Percentiles rank a stretch among this genome's conserved stretches.
Evolutionary conservation across 2,888 invertebrate genomes (phyloP).

Genomic region (Ophioninae sp.): DNA sequence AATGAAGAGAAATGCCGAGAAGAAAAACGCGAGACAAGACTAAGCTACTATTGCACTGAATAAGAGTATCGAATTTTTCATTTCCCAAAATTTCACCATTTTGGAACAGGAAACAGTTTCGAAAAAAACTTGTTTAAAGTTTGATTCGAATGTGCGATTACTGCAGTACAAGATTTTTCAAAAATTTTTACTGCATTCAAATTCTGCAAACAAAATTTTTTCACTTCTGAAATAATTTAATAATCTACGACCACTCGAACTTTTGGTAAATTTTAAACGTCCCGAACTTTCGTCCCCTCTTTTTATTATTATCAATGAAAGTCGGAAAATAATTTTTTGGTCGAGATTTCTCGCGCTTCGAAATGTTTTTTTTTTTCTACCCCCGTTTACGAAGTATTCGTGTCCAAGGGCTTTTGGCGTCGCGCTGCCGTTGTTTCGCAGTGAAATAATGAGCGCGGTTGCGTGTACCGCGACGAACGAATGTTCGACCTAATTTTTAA

Average conservation of each 20-base stretch:
- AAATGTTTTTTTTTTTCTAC: background rate
- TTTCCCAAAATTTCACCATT: background rate
- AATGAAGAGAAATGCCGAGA: too few species aligned
- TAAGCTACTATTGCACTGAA: background rate
- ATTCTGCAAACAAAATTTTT: background rate
- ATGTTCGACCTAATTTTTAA: constrained; percentile 55
- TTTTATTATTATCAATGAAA: background rate
- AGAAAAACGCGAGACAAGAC: background rate
- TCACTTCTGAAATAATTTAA: background rate
- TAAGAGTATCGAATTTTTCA: too few species aligned
- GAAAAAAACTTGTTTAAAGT: too few species aligned
- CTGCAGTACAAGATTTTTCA: too few species aligned
- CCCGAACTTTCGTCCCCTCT: background rate
- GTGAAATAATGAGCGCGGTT: constrained; percentile 51
- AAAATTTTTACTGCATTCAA: background rate
- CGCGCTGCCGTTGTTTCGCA: constrained; percentile 13
- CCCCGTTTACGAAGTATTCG: background rate
- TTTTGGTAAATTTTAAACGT: background rate
- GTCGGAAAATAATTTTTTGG: background rate
- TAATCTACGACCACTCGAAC: background rate
- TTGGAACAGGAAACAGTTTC: too few species aligned
- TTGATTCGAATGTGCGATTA: too few species aligned
- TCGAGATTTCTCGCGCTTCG: background rate
- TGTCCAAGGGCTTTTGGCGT: background rate
- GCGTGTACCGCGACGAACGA: constrained; percentile 55